Conservation (phyloP, 2,888 invertebrate genomes). For the Andrena dorsata region DNA sequence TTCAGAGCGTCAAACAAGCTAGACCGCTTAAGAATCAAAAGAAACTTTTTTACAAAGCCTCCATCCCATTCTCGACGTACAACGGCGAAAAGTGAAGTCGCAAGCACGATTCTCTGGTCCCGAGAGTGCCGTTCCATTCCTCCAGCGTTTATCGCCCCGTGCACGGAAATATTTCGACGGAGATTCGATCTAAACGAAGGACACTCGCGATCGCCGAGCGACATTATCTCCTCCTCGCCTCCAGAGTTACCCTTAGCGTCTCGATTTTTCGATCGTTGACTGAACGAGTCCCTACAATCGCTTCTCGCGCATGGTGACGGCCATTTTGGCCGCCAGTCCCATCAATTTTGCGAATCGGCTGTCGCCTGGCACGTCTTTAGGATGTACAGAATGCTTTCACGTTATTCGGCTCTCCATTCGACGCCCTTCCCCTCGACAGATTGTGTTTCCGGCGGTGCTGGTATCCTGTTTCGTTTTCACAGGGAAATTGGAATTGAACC, state of each 20-base stretch:
- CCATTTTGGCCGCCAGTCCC: not conserved
- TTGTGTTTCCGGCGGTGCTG: not conserved
- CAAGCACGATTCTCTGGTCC: not conserved
- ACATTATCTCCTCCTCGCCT: conserved; percentile 15
- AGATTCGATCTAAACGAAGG: conserved; percentile 12
- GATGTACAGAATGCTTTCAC: not conserved
- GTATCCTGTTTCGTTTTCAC: not conserved
- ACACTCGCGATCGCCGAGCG: conserved; percentile 12
- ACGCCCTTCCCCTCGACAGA: not conserved
- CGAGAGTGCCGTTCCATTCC: conserved; percentile 7
- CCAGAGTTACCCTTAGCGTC: not conserved
- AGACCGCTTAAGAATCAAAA: too few relatives aligned
- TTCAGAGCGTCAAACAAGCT: too few relatives aligned
- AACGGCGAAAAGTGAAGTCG: not conserved
- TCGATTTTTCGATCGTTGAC: conserved; percentile 24
- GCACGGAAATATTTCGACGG: conserved; percentile 27
- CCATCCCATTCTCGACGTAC: too few relatives aligned
- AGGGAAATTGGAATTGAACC: not conserved
- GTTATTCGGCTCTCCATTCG: not conserved
- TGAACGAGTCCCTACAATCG: too few relatives aligned
- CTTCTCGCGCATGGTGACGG: too few relatives aligned
- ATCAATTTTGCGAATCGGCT: conserved; percentile 1
- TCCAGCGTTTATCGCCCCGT: conserved; percentile 20
- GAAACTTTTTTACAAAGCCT: too few relatives aligned
- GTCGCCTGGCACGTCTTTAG: not conserved